Conservation (phyloP, 1,140 invertebrate genomes). For the Tetranychus cinnabarinus region DNA sequence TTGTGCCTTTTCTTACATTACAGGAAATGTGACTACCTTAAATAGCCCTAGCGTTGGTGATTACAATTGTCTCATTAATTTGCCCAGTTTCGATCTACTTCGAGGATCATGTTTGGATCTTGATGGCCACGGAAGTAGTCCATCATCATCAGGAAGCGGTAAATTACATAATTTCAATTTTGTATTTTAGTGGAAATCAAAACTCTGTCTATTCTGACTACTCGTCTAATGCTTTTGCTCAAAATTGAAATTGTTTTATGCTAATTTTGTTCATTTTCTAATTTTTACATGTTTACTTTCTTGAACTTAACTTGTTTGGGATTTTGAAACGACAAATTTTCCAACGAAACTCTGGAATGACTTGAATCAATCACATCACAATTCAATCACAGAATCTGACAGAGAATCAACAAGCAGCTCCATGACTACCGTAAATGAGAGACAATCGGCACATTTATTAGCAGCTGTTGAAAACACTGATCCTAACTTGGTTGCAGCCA, state of each 20-base stretch:
- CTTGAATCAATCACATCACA: neutral
- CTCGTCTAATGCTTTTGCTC: no score
- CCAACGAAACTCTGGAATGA: no score
- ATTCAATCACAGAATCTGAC: conserved; percentile 10
- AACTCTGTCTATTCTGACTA: no score
- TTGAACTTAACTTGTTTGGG: no score
- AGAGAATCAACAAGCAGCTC: conserved; percentile 12
- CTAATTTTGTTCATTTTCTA: neutral
- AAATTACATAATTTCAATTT: neutral
- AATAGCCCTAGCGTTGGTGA: neutral
- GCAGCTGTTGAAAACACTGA: neutral
- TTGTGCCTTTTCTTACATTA: neutral
- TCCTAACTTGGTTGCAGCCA: neutral
- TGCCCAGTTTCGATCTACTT: conserved; percentile 8
- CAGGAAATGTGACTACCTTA: neutral
- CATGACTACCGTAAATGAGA: conserved; percentile 10
- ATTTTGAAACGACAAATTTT: no score
- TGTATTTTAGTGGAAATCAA: no score
- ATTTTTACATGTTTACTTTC: neutral
- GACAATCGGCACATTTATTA: neutral
- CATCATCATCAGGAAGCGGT: conserved; percentile 7
- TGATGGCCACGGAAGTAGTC: conserved; percentile 7
- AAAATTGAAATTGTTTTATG: conserved; percentile 3
- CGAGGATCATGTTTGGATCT: conserved; percentile 7
- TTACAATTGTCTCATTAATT: conserved; percentile 4